These are phyloP conservation scores for Entomobrya proxima DNA, from an alignment of 2,888 invertebrate species.

Conservation along the genomic window DNA sequence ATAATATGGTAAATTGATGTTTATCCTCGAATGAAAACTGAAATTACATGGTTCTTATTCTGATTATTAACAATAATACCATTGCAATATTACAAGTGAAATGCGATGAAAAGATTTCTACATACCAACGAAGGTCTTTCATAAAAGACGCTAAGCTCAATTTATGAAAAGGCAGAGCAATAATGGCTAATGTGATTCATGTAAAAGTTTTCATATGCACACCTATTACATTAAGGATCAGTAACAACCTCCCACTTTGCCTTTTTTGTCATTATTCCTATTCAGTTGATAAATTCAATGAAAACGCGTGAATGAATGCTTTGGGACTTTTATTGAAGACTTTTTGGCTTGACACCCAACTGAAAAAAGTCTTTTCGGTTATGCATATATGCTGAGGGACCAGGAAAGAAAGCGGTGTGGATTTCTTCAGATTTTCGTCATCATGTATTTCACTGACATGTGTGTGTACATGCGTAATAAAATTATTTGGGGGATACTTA, in stretches of 20 bases:
- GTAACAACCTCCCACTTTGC: conserved; percentile 56
- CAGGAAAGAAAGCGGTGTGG: not conserved
- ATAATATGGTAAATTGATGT: conserved; percentile 4
- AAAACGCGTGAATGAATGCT: conserved; percentile 50
- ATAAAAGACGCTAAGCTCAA: not conserved
- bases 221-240: conserved; percentile 42
- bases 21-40: conserved; percentile 35
- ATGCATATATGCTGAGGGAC: not conserved
- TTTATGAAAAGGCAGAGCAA: not conserved
- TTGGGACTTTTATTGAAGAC: conserved; percentile 35
- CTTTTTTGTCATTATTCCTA: conserved; percentile 37
- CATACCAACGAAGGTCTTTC: not conserved
- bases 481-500: too few species aligned
- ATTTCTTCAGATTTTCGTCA: not conserved
- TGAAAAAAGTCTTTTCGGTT: not conserved
- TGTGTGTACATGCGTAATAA: not conserved
- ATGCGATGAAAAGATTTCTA: conserved; percentile 5
- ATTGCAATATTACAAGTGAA: conserved; percentile 9
- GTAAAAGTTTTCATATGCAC: conserved; percentile 24
- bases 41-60: conserved; percentile 50
- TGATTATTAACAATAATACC: conserved; percentile 10
- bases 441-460: not conserved
- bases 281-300: conserved; percentile 44
- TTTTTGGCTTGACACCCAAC: conserved; percentile 8
- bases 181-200: conserved; percentile 17